Evolutionary conservation across 2,797 vertebrate species (phyloP).

Genomic region (Channallabes apus): DNA sequence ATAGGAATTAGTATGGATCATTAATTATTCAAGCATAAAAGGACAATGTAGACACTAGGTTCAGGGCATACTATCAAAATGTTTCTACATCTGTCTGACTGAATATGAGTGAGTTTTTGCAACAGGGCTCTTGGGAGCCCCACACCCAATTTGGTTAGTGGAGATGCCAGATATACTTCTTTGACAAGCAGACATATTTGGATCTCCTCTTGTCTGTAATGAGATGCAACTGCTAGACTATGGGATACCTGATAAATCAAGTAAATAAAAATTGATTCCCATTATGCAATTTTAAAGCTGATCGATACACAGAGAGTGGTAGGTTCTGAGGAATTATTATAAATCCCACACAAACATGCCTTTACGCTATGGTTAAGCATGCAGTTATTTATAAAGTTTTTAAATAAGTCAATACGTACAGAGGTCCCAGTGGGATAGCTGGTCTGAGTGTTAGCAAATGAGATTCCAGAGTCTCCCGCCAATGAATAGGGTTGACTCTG

Average conservation of each 20-base stretch:
- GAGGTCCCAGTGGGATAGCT: slow-evolving; percentile 61
- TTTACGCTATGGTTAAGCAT: neutral
- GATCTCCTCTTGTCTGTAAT: slow-evolving; percentile 60
- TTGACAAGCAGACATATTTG: slow-evolving; percentile 68
- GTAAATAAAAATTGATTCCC: slow-evolving; percentile 23
- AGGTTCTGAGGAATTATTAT: neutral
- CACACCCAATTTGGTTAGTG: slow-evolving; percentile 67
- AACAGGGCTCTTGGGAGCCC: slow-evolving; percentile 58
- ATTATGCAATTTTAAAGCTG: neutral
- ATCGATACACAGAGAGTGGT: neutral
- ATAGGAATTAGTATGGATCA: slow-evolving; percentile 68
- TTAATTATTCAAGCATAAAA: slow-evolving; percentile 66
- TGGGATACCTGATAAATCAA: slow-evolving; percentile 59
- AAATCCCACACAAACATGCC: neutral
- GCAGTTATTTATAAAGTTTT: neutral
- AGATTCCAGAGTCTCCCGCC: slow-evolving; percentile 67
- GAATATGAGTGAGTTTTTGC: slow-evolving; percentile 21
- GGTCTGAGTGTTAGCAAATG: slow-evolving; percentile 65
- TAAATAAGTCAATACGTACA: slow-evolving; percentile 62
- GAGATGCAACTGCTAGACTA: slow-evolving; percentile 59
- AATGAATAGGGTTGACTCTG: slow-evolving; percentile 73
- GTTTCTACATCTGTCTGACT: neutral
- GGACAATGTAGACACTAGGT: slow-evolving; percentile 50
- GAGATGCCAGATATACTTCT: slow-evolving; percentile 67
- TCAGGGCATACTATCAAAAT: neutral